phyloP scores from a whole-genome alignment of 92 coral and sea anemone species.

The Parazoanthus swiftii region DNA sequence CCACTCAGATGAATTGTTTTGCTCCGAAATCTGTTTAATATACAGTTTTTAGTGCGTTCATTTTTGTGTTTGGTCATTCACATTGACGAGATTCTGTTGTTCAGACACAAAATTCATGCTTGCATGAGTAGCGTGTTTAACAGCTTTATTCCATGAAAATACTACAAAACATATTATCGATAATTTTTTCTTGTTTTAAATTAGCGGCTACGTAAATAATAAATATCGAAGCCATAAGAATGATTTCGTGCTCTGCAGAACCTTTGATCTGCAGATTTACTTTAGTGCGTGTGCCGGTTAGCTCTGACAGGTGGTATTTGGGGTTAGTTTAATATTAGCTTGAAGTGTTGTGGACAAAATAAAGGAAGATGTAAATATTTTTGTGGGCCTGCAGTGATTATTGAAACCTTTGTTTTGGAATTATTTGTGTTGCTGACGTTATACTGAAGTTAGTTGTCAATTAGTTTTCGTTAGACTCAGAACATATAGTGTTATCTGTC shows the following conservation, averaged over 20 bases:
- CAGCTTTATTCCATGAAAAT: too few relatives aligned
- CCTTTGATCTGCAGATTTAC: neutral
- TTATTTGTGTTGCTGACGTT: neutral
- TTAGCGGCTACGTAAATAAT: neutral
- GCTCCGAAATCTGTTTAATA: neutral
- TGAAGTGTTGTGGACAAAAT: neutral
- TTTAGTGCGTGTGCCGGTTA: neutral
- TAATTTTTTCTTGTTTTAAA: neutral
- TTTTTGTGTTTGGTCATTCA: neutral
- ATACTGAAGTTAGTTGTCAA: neutral
- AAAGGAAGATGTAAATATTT: conserved; percentile 3
- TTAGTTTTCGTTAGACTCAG: neutral
- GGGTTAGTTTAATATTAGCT: neutral
- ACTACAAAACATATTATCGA: neutral
- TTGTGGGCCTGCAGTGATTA: neutral
- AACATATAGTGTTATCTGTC: too few relatives aligned
- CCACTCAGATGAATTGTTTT: neutral
- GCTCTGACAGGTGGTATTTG: conserved; percentile 14
- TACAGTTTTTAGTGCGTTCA: neutral
- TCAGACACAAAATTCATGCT: neutral
- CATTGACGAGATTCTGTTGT: neutral
- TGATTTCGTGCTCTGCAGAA: neutral
- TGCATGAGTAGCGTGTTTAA: neutral
- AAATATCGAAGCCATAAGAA: neutral
- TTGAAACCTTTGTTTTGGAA: neutral